phyloP scores from a whole-genome alignment of 2,113 vertebrate species.

The Panurus biarmicus region DNA sequence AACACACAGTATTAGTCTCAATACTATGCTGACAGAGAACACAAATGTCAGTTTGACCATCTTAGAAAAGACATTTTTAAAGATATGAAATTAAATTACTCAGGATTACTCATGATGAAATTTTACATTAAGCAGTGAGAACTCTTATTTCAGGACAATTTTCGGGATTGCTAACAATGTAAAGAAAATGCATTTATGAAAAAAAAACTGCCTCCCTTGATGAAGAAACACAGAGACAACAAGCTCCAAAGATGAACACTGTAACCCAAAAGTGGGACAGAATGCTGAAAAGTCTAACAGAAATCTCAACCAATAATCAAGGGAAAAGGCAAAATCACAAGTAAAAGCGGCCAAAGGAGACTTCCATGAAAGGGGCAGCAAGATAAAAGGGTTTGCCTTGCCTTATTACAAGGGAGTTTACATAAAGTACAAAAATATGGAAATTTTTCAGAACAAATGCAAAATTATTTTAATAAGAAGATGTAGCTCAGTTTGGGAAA shows the following conservation, averaged over 20 bases:
- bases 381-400: neutral
- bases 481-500: neutral
- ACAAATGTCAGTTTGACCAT: conserved; percentile 55
- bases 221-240: neutral
- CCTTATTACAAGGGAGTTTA: neutral
- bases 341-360: conserved; percentile 13
- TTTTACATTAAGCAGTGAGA: neutral
- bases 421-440: neutral
- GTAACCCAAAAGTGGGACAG: neutral
- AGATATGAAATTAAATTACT: conserved; percentile 42
- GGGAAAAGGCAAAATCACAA: neutral
- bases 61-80: conserved; percentile 29
- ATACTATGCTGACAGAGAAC: conserved; percentile 10
- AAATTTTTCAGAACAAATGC: neutral
- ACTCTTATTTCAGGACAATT: neutral
- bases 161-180: neutral
- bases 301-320: neutral
- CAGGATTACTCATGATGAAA: conserved; percentile 39
- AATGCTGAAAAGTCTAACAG: neutral
- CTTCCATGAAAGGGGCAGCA: neutral
- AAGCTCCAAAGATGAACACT: neutral
- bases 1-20: neutral
- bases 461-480: neutral
- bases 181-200: neutral
- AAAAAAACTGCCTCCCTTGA: neutral